Evolutionary conservation across 2,888 invertebrate species (phyloP).

Genomic region (Dexiosoma caninum): DNA sequence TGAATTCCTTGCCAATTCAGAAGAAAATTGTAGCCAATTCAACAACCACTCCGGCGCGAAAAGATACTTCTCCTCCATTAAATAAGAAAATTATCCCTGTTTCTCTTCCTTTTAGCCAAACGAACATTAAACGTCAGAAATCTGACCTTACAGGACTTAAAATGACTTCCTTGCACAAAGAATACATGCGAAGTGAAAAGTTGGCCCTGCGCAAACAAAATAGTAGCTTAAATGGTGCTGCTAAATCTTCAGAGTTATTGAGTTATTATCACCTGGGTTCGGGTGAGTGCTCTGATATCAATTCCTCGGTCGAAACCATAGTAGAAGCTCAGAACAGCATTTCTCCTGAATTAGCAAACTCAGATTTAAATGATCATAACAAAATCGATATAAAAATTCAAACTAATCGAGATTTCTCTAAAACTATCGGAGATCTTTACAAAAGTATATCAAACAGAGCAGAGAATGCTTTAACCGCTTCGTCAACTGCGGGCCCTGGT

Average conservation of each 20-base stretch:
- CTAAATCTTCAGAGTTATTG: slow-evolving; percentile 60
- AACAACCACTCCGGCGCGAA: neutral
- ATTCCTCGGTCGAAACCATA: slow-evolving; percentile 65
- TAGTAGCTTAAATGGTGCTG: slow-evolving; percentile 35
- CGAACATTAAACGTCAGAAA: slow-evolving; percentile 79
- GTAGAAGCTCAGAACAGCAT: slow-evolving; percentile 65
- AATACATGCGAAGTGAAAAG: slow-evolving; percentile 77
- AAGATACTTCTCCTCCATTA: slow-evolving; percentile 40
- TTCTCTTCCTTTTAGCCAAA: slow-evolving; percentile 66
- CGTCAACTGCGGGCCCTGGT: slow-evolving; percentile 59
- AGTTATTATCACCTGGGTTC: slow-evolving; percentile 53
- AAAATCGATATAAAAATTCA: slow-evolving; percentile 78
- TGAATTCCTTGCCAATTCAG: slow-evolving; percentile 72
- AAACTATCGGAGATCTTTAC: slow-evolving; percentile 77
- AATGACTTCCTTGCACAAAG: slow-evolving; percentile 77
- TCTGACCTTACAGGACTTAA: slow-evolving; percentile 82
- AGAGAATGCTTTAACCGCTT: slow-evolving; percentile 58
- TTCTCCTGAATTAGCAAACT: slow-evolving; percentile 21
- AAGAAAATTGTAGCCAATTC: slow-evolving; percentile 56
- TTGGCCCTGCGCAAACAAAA: slow-evolving; percentile 67
- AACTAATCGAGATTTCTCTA: slow-evolving; percentile 77
- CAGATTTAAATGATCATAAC: slow-evolving; percentile 67
- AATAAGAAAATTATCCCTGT: slow-evolving; percentile 1
- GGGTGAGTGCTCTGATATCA: slow-evolving; percentile 55
- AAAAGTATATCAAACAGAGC: slow-evolving; percentile 69